Evolutionary conservation across 1,140 invertebrate species (phyloP), one percentile per base, ranked within the genome.

Genomic region (Drosophila bocki): DNA sequence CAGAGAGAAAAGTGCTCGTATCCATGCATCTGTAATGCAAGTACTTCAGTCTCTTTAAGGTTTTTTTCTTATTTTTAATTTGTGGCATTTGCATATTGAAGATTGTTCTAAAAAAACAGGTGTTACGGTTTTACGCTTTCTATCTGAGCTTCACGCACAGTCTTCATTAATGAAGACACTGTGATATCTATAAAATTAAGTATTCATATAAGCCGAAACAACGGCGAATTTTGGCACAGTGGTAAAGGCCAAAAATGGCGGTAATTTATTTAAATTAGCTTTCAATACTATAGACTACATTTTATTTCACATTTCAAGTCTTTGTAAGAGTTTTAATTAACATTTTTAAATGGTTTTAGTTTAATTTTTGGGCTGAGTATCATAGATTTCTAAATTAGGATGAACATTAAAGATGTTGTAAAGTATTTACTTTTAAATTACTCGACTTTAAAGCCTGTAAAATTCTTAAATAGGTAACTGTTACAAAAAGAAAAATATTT

Each of bases 121-220:
- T 76, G 41, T 78, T 39, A 62, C 32, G 39, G 56, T 47, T 68
- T 63, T 67, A 68, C 68, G 74, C 75, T 68, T 51, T 62, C 63
- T 77, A 50, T 65, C n/a, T 50, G 39, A 56, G 19, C 70, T 65
- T 75, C 35, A 32, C 42, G 32, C 61, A 57, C 61, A 32, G 44
- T 45, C 17, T 67, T 63, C 59, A 22, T 78, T 82, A 82, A 82
- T 82, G 48, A 82, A 82, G 80, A 78, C 80, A 82, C 68, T 78
- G 37, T 45, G 15, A 51, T 48, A 45, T 35, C 19, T 22, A 72
- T 72, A 61, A 72, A 82, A 78, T 78, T 61, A 57, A 56, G 17
- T 69, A 77, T 54, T 68, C 64, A 45, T 57, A 65, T 61, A 35
- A 33, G 12, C 7, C n/a, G 29, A 65, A 50, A 39, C 41, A 62